Evolutionary conservation across 2,113 vertebrate genomes (phyloP).

Genomic region (Tauraco erythrolophus): DNA sequence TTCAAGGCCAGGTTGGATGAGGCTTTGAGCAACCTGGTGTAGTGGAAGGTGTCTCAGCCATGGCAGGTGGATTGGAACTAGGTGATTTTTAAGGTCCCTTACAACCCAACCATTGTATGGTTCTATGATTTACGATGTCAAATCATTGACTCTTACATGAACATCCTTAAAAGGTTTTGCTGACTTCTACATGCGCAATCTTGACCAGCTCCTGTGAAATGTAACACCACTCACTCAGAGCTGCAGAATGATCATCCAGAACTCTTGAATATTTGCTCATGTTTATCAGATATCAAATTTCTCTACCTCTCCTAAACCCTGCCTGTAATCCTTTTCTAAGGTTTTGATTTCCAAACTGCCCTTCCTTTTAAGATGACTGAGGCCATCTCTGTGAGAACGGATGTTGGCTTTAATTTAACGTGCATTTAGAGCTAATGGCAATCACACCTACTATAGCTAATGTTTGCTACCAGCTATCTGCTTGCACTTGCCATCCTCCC

Average conservation of each 20-base stretch:
- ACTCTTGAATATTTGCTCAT: background rate
- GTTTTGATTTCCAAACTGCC: background rate
- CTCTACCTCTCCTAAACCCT: background rate
- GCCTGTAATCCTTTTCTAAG: background rate
- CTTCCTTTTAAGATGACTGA: background rate
- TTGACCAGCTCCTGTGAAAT: background rate
- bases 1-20: no score
- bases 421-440: background rate
- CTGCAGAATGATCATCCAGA: background rate
- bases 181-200: background rate
- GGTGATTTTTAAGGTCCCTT: no score
- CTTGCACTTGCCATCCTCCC: background rate
- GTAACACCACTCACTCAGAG: background rate
- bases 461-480: background rate
- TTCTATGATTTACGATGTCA: background rate
- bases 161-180: background rate
- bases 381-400: background rate
- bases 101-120: no score
- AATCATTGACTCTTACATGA: background rate
- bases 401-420: background rate
- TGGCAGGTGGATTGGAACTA: no score
- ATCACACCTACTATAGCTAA: background rate
- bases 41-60: no score
- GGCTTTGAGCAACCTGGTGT: no score
- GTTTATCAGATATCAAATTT: background rate